These are phyloP conservation scores for Galerucella nymphaeae DNA, from an alignment of 2,888 invertebrate species.

Conservation along the genomic window DNA sequence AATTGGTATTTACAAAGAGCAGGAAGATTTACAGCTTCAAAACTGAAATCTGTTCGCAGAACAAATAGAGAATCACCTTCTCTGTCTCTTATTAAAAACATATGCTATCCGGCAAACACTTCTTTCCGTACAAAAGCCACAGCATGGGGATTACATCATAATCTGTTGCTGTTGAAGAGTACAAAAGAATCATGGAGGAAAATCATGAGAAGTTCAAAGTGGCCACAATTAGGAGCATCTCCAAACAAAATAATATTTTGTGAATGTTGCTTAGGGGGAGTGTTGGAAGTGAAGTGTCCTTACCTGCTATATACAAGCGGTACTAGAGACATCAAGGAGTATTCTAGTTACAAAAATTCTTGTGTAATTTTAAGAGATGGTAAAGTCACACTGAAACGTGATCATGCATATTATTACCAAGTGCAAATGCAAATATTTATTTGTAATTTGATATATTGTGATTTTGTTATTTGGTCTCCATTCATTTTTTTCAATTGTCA, in stretches of 20 bases:
- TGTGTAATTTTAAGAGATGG: no score
- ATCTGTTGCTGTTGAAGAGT: no score
- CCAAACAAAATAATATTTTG: constrained; percentile 42
- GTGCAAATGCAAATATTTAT: no score
- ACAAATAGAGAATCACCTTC: constrained; percentile 14
- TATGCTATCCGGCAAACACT: constrained; percentile 23
- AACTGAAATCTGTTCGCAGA: constrained; percentile 10
- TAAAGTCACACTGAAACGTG: no score
- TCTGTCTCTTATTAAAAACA: constrained; percentile 4
- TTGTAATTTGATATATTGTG: not conserved
- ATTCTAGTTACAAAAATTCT: constrained; percentile 8
- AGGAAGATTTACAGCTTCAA: constrained; percentile 14
- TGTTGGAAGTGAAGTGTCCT: constrained; percentile 42
- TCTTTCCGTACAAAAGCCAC: no score
- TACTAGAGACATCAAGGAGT: not conserved
- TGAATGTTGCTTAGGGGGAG: constrained; percentile 39
- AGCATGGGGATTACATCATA: no score
- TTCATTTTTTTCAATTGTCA: no score
- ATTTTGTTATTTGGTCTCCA: not conserved
- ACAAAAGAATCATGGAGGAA: no score
- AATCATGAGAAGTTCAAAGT: constrained; percentile 28
- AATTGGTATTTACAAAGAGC: no score
- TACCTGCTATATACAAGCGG: constrained; percentile 22
- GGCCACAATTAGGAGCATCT: no score
- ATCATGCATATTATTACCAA: no score